A percentile compares a stretch with the other conserved stretches of the same genome.
These are phyloP conservation scores for Tachysurus fulvidraco DNA, from an alignment of 2,113 vertebrate genomes.

Conservation along the genomic window DNA sequence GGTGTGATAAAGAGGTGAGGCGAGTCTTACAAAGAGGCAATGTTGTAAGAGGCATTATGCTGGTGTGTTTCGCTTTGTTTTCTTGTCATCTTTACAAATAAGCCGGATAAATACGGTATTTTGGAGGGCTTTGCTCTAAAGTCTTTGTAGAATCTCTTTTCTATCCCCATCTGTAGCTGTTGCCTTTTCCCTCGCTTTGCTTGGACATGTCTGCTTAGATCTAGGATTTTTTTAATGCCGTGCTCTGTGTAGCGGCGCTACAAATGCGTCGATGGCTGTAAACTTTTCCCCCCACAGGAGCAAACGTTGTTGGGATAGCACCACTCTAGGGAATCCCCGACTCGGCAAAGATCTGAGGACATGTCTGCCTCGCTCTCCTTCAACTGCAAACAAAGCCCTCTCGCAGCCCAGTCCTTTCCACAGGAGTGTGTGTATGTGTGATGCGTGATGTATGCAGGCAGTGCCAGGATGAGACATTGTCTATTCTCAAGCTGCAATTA, in stretches of 20 bases:
- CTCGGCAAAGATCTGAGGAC: constrained; percentile 50
- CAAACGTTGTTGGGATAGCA: constrained; percentile 68
- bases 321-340: constrained; percentile 66
- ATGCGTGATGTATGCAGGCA: constrained; percentile 24
- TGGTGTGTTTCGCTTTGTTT: constrained; percentile 55
- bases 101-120: constrained; percentile 63
- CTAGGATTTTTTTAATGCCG: constrained; percentile 73
- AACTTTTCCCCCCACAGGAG: constrained; percentile 76
- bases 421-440: constrained; percentile 42
- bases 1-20: constrained; percentile 3
- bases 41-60: constrained; percentile 45
- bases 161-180: constrained; percentile 67
- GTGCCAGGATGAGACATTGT: constrained; percentile 46
- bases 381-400: constrained; percentile 57
- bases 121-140: constrained; percentile 65
- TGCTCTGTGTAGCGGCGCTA: constrained; percentile 73
- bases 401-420: constrained; percentile 49
- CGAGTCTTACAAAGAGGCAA: constrained; percentile 13
- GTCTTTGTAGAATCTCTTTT: constrained; percentile 63
- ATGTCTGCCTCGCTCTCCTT: constrained; percentile 48
- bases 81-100: constrained; percentile 65
- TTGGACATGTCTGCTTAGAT: constrained; percentile 72
- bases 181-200: constrained; percentile 49
- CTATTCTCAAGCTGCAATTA: constrained; percentile 1
- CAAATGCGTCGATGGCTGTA: constrained; percentile 74